Evolutionary conservation across 1,140 invertebrate species (phyloP), one percentile per base, ranked within the genome.

Genomic region (Neodiprion lecontei): DNA sequence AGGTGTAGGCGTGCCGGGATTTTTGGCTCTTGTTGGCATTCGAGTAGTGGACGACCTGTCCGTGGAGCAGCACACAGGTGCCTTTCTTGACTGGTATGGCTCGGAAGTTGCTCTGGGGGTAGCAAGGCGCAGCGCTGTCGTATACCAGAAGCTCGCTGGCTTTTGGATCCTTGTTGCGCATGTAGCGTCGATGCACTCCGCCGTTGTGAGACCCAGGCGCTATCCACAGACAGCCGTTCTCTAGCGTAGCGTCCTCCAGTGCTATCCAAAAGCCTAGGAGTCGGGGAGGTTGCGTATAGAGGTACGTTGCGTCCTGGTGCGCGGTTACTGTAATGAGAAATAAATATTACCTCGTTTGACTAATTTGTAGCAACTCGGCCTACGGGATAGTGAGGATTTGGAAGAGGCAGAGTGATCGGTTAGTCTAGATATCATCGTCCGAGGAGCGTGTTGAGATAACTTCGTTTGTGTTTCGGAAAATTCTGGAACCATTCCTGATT

Each of bases 181-280:
- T 82, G 86, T 93, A 95, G 80, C 94, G 90, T 69, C 93, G 86
- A 79, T 95, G 94, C 0, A 95, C 91, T 1, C 92, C 94, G 79
- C 93, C 92, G 85, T 94, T 94, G 83, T 99, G 98, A 0, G 97
- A 99, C 1, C 96, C 96, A 66, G 94, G 94, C 1, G 95, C 92
- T 83, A 98, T 96, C 92, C 95, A 96, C 7, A 99, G 89, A 83
- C 98, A 99, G 9, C 98, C 98, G 85, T 99, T 99, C 82, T 98
- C 94, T 10, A 92, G 70, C 0, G 94, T 97, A 3, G 96, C 95
- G 82, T 99, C 96, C 81, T 99, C 97, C 1, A 99, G 86, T 3
- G 98, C 96, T 68, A 99, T 94, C 98, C 98, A 99, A 81, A 98
- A 94, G 1, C 98, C 97, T 12, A 97, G 86, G 0, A 94, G 89